phyloP scores from a whole-genome alignment of 64 coral and sea anemone species.

The Montipora efflorescens region DNA sequence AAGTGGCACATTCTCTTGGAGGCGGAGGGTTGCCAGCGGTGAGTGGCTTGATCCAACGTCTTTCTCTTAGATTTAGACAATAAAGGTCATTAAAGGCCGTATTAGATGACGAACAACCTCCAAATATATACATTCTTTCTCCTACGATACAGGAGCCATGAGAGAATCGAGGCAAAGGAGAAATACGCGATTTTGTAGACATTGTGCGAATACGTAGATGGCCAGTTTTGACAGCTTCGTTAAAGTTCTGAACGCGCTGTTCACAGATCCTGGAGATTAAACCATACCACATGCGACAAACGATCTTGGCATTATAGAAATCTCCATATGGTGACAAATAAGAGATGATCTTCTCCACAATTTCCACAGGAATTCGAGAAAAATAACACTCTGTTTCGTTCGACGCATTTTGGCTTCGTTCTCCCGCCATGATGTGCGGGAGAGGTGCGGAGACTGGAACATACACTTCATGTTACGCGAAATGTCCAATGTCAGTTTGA shows the following conservation, averaged over 20 bases:
- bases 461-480: neutral
- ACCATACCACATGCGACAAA: constrained; percentile 87
- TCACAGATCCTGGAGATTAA: constrained; percentile 75
- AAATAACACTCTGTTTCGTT: constrained; percentile 29
- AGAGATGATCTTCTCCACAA: constrained; percentile 83
- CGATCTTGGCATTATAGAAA: constrained; percentile 70
- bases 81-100: constrained; percentile 97
- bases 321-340: constrained; percentile 93
- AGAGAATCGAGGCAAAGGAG: constrained; percentile 85
- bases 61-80: constrained; percentile 78
- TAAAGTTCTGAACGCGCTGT: constrained; percentile 71
- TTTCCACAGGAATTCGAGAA: constrained; percentile 75
- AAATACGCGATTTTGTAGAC: constrained; percentile 66
- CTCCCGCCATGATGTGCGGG: constrained; percentile 69
- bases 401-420: neutral
- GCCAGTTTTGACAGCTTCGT: constrained; percentile 75
- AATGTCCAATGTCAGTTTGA: neutral
- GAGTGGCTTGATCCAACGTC: constrained; percentile 73
- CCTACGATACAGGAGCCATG: constrained; percentile 80
- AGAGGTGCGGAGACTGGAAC: neutral
- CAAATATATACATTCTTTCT: constrained; percentile 86
- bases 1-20: constrained; percentile 93
- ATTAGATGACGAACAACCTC: constrained; percentile 95
- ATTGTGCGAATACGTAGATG: constrained; percentile 64
- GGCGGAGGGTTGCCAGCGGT: constrained; percentile 74